Evolutionary conservation across 2,113 vertebrate genomes (phyloP), one percentile per base, ranked within the genome.

Genomic region (Cichladusa arquata): DNA sequence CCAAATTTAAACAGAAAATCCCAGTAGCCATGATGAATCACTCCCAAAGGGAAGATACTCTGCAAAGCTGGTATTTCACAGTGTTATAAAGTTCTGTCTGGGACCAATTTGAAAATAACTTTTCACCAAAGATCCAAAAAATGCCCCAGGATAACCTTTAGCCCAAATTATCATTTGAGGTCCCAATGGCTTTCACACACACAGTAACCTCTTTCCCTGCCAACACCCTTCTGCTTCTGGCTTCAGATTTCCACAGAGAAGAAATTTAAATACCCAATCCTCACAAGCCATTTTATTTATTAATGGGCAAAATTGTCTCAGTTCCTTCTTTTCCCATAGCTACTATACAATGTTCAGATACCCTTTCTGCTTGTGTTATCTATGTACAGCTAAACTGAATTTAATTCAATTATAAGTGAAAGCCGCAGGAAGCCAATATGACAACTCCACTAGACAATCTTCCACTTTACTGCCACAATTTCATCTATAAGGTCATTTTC

Each of bases 331-430:
- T 58, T 84, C 83, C 48, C 53, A 66, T 6, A 40, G 91, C 56
- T 83, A n/a, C 48, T 5, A 86, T 24, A 71, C 36, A 91, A 53
- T 1, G 2, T 54, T 81, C 54, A 79, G 53, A 47, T 42, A 58
- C 33, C 44, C 79, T 88, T 91, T 91, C 85, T 95, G 62, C 66
- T 88, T 62, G 33, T 42, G 44, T 82, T 83, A 88, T 22, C 73
- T 26, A 45, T 7, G 17, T 84, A 71, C 25, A 76, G 61, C 64
- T 90, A 72, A 45, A 96, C 76, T 78, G 50, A 40, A 69, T 70
- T 87, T 92, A 87, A 92, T 92, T 94, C 53, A 87, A 34, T 94
- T 91, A 76, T 10, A 47, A 92, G 34, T 61, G 57, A 89, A 93
- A 86, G 69, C 72, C 81, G 44, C 65, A 86, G 89, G 81, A 93